Base-by-base conservation (phyloP, 64 coral and sea anemone species). In the Porites lutea region DNA sequence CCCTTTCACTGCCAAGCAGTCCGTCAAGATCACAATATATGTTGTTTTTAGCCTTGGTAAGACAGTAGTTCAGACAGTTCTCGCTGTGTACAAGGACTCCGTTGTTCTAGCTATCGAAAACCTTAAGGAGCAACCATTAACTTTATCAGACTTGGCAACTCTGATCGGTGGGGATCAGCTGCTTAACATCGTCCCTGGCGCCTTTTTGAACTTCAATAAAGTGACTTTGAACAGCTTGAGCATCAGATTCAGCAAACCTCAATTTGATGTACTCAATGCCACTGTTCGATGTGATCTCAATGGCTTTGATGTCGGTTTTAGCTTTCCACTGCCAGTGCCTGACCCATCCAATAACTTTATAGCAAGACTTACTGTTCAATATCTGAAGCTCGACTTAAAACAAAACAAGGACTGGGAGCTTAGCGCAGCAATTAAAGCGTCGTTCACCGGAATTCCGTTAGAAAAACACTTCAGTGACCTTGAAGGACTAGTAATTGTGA, bases 291-390 rank as follows among this genome's bases (percentile, higher is more conserved):
- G 78, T 15, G 50, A 69, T 71, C 88, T 95, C 70, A 48, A 95
- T 53, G 88, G 93, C 63, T 71, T 95, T 46, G 88, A 95, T 63
- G 93, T 79, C 22, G 93, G 93, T 1, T 95, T 94, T 83, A 46
- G 78, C 64, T 89, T 94, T 65, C 86, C 92, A 9, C 68, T 94
- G 57, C 92, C 86, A 47, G 11, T 88, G 63, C 77, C 92, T 71
- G 78, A 94, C 55, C 86, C 85, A 18, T 64, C 78, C n/a, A 94
- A 94, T 48, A 16, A 74, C n/a, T 83, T 94, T 72, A 86, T 79
- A 12, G 78, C 87, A 53, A 65, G 48, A 13, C 86, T 94, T 53
- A 62, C 57, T 52, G 86, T 89, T 74, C 62, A 77, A 88, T 74
- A 57, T 50, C 4, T 94, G 57, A 57, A 83, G 12, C 52, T 94